These are phyloP conservation scores for Gopherus flavomarginatus DNA, from an alignment of 2,113 vertebrate genomes.

Conservation along the genomic window DNA sequence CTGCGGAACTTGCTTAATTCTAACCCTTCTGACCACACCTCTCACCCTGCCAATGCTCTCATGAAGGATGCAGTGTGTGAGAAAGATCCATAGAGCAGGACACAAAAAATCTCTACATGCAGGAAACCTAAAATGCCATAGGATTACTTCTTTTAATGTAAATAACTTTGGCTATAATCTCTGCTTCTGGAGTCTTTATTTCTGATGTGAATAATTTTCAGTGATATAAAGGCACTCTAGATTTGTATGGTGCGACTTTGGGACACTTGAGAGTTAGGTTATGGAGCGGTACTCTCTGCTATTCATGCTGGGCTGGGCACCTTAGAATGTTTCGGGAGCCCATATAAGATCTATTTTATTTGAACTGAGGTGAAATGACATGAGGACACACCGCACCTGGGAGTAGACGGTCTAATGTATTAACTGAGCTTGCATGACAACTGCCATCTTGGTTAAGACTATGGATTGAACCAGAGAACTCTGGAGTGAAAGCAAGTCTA, in stretches of 20 bases:
- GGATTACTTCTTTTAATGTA: not conserved
- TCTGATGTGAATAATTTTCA: not conserved
- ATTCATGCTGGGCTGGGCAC: rapidly evolving
- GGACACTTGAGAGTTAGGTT: not conserved
- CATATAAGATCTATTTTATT: not conserved
- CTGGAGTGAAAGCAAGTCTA: not conserved
- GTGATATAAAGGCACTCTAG: not conserved
- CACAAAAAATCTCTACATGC: not conserved
- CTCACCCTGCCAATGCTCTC: not conserved
- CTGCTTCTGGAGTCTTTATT: not conserved
- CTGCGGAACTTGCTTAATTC: not conserved
- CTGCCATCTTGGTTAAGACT: rapidly evolving
- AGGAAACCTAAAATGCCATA: not conserved
- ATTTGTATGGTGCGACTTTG: not conserved
- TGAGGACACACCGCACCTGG: not conserved
- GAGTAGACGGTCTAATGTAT: rapidly evolving
- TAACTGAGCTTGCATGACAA: not conserved
- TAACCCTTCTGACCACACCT: not conserved
- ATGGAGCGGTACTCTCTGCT: not conserved
- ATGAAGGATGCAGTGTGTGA: not conserved
- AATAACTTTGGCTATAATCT: not conserved
- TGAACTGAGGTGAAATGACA: not conserved
- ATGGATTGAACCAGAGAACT: not conserved
- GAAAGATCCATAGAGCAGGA: constrained; percentile 26
- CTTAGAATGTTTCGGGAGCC: rapidly evolving